Percentiles rank a stretch among this genome's conserved stretches.
These are phyloP conservation scores for Xestia rhomboidea DNA, from an alignment of 2,888 invertebrate genomes.

Conservation along the genomic window DNA sequence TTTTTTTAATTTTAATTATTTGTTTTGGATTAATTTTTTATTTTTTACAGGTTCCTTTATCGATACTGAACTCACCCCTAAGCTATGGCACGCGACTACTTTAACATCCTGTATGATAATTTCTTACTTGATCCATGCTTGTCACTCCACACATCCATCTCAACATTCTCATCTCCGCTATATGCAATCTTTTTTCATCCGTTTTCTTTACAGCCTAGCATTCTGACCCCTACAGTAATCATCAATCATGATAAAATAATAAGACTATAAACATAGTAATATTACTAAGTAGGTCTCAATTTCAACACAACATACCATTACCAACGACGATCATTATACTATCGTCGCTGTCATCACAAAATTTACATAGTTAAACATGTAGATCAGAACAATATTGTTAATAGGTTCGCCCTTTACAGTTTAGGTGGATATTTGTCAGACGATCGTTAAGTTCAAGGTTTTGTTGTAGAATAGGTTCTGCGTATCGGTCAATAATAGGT, in stretches of 20 bases:
- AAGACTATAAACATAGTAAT: neutral
- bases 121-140: no score
- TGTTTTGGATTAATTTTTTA: no score
- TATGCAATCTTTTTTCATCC: neutral
- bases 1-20: no score
- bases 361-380: neutral
- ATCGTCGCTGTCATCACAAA: constrained; percentile 9
- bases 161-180: neutral
- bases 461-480: neutral
- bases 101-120: no score
- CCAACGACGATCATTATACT: neutral
- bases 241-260: neutral
- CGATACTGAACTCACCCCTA: no score
- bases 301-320: neutral
- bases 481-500: constrained; percentile 16
- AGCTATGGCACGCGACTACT: no score
- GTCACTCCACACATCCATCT: neutral
- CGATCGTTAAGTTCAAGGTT: constrained; percentile 37
- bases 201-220: neutral
- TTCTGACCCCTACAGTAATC: neutral
- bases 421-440: constrained; percentile 18
- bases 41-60: no score
- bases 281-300: neutral
- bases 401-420: constrained; percentile 38
- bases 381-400: constrained; percentile 17